Percentiles rank a stretch among this genome's conserved stretches.
Evolutionary conservation across 1,140 invertebrate species (phyloP).

Genomic region (Eriocheir sinensis): DNA sequence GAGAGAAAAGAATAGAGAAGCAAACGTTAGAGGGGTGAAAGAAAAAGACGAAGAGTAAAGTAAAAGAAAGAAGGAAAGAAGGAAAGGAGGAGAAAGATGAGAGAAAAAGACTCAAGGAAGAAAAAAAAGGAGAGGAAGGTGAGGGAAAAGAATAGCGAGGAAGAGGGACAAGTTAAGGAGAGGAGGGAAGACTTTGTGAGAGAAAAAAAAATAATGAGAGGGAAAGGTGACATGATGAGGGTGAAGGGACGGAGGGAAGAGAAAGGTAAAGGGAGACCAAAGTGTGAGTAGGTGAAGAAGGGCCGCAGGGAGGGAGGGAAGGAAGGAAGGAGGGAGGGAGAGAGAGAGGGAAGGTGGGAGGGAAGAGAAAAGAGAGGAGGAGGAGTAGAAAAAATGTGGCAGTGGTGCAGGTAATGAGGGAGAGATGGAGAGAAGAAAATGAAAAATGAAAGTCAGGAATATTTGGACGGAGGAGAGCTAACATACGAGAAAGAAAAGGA

Average conservation of each 20-base stretch:
- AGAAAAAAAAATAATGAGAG: background rate
- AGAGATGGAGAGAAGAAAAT: background rate
- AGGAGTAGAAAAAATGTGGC: too few relatives aligned
- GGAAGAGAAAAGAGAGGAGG: background rate
- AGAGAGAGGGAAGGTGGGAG: background rate
- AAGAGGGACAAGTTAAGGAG: background rate
- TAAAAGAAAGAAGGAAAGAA: background rate
- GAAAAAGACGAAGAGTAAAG: background rate
- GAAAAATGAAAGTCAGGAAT: too few relatives aligned
- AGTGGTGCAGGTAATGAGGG: too few relatives aligned
- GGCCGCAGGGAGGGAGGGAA: too few relatives aligned
- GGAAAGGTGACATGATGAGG: too few relatives aligned
- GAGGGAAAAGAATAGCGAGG: background rate
- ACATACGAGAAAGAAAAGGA: too few relatives aligned
- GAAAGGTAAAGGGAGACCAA: too few relatives aligned
- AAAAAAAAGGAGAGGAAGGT: background rate
- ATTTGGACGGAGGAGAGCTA: too few relatives aligned
- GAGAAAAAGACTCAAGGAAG: background rate
- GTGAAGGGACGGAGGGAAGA: too few relatives aligned
- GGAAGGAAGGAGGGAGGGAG: too few relatives aligned
- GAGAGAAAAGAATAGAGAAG: background rate
- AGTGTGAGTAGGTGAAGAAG: too few relatives aligned
- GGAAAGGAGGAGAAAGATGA: background rate
- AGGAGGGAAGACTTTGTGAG: background rate
- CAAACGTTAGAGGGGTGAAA: background rate